Base-by-base conservation (phyloP, 2,888 invertebrate genomes). In the Dioctria rufipes region DNA sequence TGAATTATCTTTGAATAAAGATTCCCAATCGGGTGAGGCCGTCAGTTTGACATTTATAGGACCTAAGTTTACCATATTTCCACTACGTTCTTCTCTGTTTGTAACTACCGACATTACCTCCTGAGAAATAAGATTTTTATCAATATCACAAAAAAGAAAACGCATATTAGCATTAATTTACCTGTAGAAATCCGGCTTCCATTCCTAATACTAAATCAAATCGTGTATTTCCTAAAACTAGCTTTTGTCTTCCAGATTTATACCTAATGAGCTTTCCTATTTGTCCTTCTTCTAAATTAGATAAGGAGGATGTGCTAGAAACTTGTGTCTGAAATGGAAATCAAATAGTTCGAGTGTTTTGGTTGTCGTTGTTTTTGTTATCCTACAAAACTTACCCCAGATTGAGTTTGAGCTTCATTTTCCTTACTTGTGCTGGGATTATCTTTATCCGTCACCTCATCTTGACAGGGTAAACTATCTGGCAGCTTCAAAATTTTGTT, bases 121-220 rank as follows among this genome's bases (percentile, higher is more conserved):
- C 86, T 89, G 79, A n/a, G 25, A 25, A 25, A 25, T 25, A 40
- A 73, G 2, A 73, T n/a, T 49, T 0, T 5, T 9, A 8, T 40
- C 6, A 69, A 69, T 3, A 49, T 25, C 4, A 25, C 25, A 63
- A 4, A 8, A 61, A 3, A 61, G 37, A n/a, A 25, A 61, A 61
- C 2, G 11, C 61, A n/a, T 5, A 3, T 13, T 4, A 61, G 25
- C 25, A 25, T 25, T 25, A 25, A 25, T 51, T 61, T 81, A 85
- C 86, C 85, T 92, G 92, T 83, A 91, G 87, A 85, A 91, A 92
- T 0, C 91, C 90, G 0, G 92, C 87, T 78, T 92, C 91, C 0
- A 92, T 91, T 13, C 92, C 92, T 83, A 91, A 88, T 66, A 90
- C 89, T 6, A 93, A 90, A 87, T 92, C 92, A 83, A 92, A 92